A percentile compares a stretch with the other conserved stretches of the same genome.
phyloP scores from a whole-genome alignment of 2,888 invertebrate genomes.

The Habroteleia sp. region DNA sequence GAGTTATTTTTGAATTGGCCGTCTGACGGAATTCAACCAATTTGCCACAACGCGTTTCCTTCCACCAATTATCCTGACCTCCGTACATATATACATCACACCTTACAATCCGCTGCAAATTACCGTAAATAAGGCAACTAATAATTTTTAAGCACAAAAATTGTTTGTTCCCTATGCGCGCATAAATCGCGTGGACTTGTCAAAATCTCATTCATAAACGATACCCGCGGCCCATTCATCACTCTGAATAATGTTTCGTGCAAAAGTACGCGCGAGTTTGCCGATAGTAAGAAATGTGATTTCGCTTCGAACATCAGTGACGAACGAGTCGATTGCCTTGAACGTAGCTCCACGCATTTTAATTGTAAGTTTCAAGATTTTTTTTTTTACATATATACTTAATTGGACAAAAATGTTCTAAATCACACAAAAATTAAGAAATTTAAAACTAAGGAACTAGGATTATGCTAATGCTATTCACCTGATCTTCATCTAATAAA shows the following conservation, averaged over 20 bases:
- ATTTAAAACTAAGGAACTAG: too few species aligned
- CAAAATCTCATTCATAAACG: constrained; percentile 61
- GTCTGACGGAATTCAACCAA: constrained; percentile 38
- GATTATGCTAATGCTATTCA: too few species aligned
- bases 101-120: constrained; percentile 44
- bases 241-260: constrained; percentile 58
- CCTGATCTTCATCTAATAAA: too few species aligned
- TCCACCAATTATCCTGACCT: constrained; percentile 55
- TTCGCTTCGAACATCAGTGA: constrained; percentile 52
- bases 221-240: constrained; percentile 57
- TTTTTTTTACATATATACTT: background rate
- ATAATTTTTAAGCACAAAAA: constrained; percentile 61
- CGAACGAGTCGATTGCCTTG: constrained; percentile 58
- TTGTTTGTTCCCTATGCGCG: constrained; percentile 54
- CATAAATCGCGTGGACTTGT: constrained; percentile 59
- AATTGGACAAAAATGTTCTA: too few species aligned
- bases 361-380: constrained; percentile 10
- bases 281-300: constrained; percentile 54
- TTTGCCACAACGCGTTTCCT: constrained; percentile 54
- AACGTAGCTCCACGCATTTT: constrained; percentile 53
- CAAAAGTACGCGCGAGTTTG: constrained; percentile 55
- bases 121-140: constrained; percentile 62
- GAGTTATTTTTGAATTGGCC: constrained; percentile 56
- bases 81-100: constrained; percentile 43
- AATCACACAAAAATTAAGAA: too few species aligned